Percentiles rank a stretch among this genome's conserved stretches.
These are phyloP conservation scores for Apamea epomidion DNA, from an alignment of 2,888 invertebrate genomes.

Conservation along the genomic window DNA sequence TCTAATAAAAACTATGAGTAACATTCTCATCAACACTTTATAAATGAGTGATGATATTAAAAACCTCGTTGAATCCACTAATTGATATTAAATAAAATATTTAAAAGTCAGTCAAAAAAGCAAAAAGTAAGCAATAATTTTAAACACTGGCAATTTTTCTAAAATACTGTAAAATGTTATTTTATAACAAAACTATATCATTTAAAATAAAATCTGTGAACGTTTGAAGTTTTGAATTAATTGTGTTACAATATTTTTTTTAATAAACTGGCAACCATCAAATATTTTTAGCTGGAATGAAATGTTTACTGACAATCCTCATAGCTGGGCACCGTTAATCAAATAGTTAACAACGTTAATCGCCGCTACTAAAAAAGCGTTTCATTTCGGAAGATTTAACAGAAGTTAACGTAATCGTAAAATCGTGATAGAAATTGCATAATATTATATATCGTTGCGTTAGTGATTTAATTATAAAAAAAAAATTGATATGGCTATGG, in stretches of 20 bases:
- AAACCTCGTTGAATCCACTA: conserved; percentile 6
- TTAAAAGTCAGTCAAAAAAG: neutral
- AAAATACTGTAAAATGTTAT: neutral
- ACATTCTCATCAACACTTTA: conserved; percentile 45
- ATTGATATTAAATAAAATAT: neutral
- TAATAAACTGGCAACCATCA: neutral
- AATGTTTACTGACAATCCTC: neutral
- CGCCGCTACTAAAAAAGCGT: no score
- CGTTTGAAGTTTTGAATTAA: neutral
- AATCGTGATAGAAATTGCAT: no score
- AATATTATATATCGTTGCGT: no score
- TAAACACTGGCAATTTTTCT: neutral
- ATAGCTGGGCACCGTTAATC: no score
- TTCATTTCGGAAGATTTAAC: no score
- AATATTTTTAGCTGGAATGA: neutral
- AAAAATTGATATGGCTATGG: neutral
- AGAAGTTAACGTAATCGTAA: no score
- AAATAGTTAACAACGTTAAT: no score
- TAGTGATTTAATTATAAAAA: no score
- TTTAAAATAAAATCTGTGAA: neutral
- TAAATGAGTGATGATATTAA: conserved; percentile 36
- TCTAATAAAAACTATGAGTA: neutral
- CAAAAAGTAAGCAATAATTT: neutral
- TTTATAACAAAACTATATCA: neutral
- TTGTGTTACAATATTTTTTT: neutral